A percentile compares a stretch with the other conserved stretches of the same genome.
Evolutionary conservation across 2,113 vertebrate species (phyloP).

Genomic region (Aphelocoma coerulescens): DNA sequence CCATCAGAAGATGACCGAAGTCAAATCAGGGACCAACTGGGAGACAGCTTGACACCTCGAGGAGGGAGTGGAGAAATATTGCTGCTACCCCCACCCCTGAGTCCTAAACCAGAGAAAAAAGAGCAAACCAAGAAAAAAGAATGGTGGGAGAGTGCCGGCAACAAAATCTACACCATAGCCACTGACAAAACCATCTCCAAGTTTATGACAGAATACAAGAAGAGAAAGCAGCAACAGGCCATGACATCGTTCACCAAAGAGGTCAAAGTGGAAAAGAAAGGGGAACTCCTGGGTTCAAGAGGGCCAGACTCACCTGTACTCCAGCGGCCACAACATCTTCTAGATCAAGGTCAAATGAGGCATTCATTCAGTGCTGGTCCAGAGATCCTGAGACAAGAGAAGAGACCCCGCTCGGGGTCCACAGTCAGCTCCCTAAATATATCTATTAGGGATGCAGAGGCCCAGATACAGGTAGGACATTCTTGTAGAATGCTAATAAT

Average conservation of each 20-base stretch:
- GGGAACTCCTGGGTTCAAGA: conserved; percentile 65
- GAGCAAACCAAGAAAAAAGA: conserved; percentile 82
- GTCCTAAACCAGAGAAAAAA: conserved; percentile 74
- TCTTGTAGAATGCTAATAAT: neutral
- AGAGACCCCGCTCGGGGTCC: conserved; percentile 88
- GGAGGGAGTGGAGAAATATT: conserved; percentile 63
- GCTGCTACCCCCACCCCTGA: conserved; percentile 64
- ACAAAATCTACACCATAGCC: conserved; percentile 94
- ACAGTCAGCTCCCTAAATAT: conserved; percentile 87
- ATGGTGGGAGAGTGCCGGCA: conserved; percentile 96
- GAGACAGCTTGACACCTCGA: conserved; percentile 73
- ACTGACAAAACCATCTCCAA: conserved; percentile 91
- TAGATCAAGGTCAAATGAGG: conserved; percentile 89
- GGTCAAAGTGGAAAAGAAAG: conserved; percentile 77
- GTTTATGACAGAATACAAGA: conserved; percentile 94
- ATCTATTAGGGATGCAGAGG: conserved; percentile 86
- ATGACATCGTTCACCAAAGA: conserved; percentile 84
- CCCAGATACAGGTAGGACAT: conserved; percentile 90
- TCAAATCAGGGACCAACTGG: conserved; percentile 61
- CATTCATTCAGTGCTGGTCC: conserved; percentile 94
- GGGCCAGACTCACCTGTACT: conserved; percentile 79
- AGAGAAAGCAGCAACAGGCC: conserved; percentile 87
- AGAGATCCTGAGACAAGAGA: conserved; percentile 89
- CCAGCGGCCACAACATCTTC: conserved; percentile 87
- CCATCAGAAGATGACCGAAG: conserved; percentile 86